Conservation (phyloP, 2,888 invertebrate genomes). For the Ennomos erosarius region DNA sequence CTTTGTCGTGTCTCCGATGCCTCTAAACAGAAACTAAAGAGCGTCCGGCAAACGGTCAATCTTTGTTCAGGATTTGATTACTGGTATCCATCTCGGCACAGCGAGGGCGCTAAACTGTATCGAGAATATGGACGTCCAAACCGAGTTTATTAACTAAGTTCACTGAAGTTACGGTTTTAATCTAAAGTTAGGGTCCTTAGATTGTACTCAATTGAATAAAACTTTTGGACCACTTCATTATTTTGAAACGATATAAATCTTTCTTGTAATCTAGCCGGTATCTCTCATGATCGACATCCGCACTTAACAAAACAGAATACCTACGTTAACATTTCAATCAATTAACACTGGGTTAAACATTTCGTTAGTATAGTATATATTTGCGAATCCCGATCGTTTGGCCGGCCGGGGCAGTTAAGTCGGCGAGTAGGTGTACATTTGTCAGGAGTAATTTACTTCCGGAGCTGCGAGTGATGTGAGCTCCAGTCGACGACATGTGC, state of each 20-base stretch:
- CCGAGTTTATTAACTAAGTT: conserved; percentile 31
- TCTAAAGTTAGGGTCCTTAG: conserved; percentile 26
- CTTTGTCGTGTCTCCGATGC: conserved; percentile 46
- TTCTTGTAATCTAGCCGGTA: background rate
- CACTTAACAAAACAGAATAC: conserved; percentile 1
- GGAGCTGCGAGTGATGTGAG: conserved; percentile 58
- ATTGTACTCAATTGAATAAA: conserved; percentile 25
- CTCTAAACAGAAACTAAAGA: conserved; percentile 68
- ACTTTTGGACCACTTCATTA: conserved; percentile 18
- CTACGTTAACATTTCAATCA: background rate
- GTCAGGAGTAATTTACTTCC: conserved; percentile 58
- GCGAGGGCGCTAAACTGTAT: conserved; percentile 27
- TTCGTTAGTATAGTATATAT: no score
- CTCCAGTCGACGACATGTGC: conserved; percentile 42
- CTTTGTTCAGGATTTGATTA: conserved; percentile 76
- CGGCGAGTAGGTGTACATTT: conserved; percentile 45
- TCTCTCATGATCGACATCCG: conserved; percentile 1
- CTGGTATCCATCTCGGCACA: conserved; percentile 55
- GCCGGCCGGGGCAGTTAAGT: conserved; percentile 13
- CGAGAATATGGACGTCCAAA: conserved; percentile 30
- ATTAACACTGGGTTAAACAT: no score
- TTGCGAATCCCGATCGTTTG: no score
- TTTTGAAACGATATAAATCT: conserved; percentile 18
- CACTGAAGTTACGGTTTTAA: conserved; percentile 30
- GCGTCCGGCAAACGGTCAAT: conserved; percentile 66